Conservation (phyloP, 2,113 vertebrate genomes). For the Takifugu flavidus region DNA sequence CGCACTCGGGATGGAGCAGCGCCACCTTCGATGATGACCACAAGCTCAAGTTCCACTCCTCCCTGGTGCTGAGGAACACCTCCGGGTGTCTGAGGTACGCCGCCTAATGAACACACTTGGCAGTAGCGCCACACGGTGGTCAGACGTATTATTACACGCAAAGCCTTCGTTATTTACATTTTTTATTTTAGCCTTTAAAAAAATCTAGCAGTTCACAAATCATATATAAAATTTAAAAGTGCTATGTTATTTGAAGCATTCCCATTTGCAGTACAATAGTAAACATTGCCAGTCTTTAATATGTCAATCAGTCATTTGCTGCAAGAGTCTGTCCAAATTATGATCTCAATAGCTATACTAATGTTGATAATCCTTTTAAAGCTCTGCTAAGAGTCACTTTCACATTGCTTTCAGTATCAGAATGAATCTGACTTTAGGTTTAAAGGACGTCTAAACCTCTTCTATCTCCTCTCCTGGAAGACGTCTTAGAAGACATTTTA, state of each 20-base stretch:
- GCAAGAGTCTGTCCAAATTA: too few species aligned
- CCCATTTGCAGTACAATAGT: too few species aligned
- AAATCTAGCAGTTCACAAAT: too few species aligned
- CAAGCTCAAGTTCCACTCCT: conserved; percentile 97
- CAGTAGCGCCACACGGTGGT: conserved; percentile 57
- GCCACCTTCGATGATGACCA: conserved; percentile 93
- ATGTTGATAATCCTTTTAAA: not conserved
- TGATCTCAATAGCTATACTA: too few species aligned
- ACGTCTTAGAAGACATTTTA: conserved; percentile 22
- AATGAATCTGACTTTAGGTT: too few species aligned
- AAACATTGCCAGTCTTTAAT: too few species aligned
- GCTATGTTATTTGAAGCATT: too few species aligned
- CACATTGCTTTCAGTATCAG: not conserved
- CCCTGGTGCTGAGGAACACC: conserved; percentile 92
- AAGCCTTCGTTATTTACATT: too few species aligned
- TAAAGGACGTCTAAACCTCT: too few species aligned
- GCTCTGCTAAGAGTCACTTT: not conserved
- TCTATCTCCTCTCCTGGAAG: conserved; percentile 5
- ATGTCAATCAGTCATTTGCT: too few species aligned
- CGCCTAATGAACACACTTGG: conserved; percentile 36
- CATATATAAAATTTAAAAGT: too few species aligned
- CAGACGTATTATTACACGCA: not conserved
- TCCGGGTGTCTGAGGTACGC: conserved; percentile 92
- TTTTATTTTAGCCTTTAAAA: too few species aligned
- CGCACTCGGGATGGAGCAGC: conserved; percentile 96